A percentile compares a stretch with the other conserved stretches of the same genome.
Evolutionary conservation across 2,113 vertebrate species (phyloP).

Genomic region (Octodon degus): DNA sequence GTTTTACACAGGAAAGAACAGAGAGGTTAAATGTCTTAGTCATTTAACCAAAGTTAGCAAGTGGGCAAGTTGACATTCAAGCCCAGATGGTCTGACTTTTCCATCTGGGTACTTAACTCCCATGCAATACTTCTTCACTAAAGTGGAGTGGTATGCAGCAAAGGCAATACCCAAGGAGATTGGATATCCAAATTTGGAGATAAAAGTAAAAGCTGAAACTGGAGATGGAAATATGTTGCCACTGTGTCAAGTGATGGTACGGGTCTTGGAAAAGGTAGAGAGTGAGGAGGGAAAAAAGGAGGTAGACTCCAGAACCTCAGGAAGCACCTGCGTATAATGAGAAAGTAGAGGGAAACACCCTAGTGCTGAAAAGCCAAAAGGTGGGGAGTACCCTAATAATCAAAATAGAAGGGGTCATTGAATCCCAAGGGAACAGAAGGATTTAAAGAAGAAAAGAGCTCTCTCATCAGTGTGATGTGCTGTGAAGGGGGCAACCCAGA

Average conservation of each 20-base stretch:
- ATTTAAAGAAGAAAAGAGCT: constrained; percentile 48
- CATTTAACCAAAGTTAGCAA: not conserved
- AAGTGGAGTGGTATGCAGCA: constrained; percentile 22
- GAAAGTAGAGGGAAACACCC: not conserved
- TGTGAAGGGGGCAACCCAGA: not conserved
- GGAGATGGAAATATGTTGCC: constrained; percentile 13
- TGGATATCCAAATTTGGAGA: not conserved
- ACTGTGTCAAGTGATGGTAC: not conserved
- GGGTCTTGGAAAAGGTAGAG: constrained; percentile 6
- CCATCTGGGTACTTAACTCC: not conserved
- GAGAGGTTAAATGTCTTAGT: not conserved
- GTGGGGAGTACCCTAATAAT: not conserved
- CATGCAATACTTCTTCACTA: not conserved
- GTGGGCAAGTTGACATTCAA: not conserved
- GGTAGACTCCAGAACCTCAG: constrained; percentile 7
- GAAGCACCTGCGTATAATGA: not conserved
- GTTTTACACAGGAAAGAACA: not conserved
- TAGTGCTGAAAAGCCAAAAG: not conserved
- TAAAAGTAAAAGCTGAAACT: constrained; percentile 9
- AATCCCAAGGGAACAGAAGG: constrained; percentile 1
- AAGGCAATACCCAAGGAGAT: not conserved
- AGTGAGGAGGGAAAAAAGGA: constrained; percentile 37
- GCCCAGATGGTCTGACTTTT: constrained; percentile 15
- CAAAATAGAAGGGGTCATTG: not conserved
- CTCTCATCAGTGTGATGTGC: not conserved